Evolutionary conservation across 2,113 vertebrate species (phyloP).

Genomic region (Hippolais icterina): DNA sequence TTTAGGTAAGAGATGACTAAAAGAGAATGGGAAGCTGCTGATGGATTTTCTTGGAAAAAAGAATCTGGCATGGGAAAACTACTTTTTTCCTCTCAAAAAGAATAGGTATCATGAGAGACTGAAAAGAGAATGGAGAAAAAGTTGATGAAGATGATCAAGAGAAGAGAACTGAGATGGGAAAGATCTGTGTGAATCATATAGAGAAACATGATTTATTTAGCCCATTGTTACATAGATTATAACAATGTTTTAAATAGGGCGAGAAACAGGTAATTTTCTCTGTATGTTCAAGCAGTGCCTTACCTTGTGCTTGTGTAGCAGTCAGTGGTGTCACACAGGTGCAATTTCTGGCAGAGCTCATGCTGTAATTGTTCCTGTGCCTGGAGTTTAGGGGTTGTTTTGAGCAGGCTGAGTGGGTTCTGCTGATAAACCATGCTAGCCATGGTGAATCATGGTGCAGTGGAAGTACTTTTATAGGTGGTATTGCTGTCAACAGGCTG

Average conservation of each 20-base stretch:
- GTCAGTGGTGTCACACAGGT: fast-evolving
- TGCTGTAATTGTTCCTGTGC: not conserved
- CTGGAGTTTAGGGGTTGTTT: not conserved
- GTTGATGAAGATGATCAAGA: not conserved
- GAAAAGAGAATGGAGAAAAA: not conserved
- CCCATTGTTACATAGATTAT: not conserved
- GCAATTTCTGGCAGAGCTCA: not conserved
- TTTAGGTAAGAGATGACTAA: not conserved
- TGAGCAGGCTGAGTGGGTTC: not conserved
- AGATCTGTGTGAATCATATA: not conserved
- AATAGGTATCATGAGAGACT: not conserved
- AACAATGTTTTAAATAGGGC: not conserved
- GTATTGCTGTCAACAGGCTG: not conserved
- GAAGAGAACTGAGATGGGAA: not conserved
- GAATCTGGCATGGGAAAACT: not conserved
- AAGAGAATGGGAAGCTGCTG: not conserved
- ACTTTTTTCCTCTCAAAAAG: not conserved
- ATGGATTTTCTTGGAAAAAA: not conserved
- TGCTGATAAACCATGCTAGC: not conserved
- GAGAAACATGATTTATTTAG: not conserved
- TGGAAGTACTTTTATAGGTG: not conserved
- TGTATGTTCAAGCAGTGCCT: not conserved
- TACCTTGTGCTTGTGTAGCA: not conserved
- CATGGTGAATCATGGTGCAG: not conserved
- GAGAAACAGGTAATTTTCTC: not conserved